Evolutionary conservation across 1,140 invertebrate genomes (phyloP).

Genomic region (Pogonomyrmex barbatus): DNA sequence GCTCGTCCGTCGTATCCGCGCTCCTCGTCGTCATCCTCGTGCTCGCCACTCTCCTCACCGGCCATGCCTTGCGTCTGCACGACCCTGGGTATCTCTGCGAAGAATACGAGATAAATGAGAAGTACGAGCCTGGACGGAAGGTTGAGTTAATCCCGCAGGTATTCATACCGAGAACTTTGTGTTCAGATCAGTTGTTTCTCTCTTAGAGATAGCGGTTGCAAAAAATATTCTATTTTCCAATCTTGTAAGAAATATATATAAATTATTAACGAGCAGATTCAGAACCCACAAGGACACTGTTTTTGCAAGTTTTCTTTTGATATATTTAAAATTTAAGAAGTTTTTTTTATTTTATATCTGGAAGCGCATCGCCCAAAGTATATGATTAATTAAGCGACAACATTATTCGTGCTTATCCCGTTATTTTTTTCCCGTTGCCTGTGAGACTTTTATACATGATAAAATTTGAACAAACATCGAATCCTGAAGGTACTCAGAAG

Average conservation of each 20-base stretch:
- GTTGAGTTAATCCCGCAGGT: conserved; percentile 41
- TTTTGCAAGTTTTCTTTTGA: neutral
- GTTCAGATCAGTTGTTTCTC: conserved; percentile 36
- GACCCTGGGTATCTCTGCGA: conserved; percentile 87
- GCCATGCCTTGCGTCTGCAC: conserved; percentile 88
- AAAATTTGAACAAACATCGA: neutral
- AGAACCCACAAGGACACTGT: neutral
- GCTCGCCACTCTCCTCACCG: conserved; percentile 86
- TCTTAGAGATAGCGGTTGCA: neutral
- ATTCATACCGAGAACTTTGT: neutral
- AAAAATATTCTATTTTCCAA: neutral
- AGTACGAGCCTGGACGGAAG: neutral
- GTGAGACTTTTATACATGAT: neutral
- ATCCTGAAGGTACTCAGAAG: neutral
- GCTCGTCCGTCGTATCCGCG: conserved; percentile 82
- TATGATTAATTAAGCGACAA: neutral
- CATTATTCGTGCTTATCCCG: neutral
- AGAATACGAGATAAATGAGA: conserved; percentile 73
- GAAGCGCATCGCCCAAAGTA: neutral
- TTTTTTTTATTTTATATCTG: neutral
- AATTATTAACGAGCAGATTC: conserved; percentile 15
- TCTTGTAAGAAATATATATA: neutral
- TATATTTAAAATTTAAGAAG: neutral
- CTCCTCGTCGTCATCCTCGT: conserved; percentile 82
- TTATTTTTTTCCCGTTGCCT: neutral